Evolutionary conservation across 1,140 invertebrate species (phyloP), one percentile per base, ranked within the genome.

Genomic region (Drosophila carrolli): DNA sequence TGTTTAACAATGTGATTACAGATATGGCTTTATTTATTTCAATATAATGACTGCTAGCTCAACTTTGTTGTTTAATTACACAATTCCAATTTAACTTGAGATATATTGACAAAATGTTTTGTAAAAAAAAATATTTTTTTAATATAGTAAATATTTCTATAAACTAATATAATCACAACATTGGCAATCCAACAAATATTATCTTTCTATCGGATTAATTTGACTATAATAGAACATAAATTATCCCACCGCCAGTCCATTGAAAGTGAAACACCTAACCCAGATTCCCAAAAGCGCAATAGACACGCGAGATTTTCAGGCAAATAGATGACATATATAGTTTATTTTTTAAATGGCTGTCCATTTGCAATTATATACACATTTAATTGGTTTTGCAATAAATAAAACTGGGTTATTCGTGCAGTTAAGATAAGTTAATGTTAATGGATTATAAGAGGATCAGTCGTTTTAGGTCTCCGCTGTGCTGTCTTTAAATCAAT

Each of bases 311-410:
- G 47, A 75, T 75, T 75, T 66, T 47, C 60, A 51, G 27, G 32
- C 58, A 51, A 35, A 51, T 48, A 27, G 73, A 75, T 75, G 73
- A 75, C 72, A 75, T 65, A 75, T 35, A 75, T 66, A 66, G 70
- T 70, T 71, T 71, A 71, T 66, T 68, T 56, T 68, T 47, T 70
- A 41, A 71, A 75, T 63, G 14, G 11, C 14, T 56, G 41, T 37
- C 72, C 38, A 73, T 63, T 75, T 54, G 59, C 72, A 66, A 66
- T 66, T 75, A 75, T 65, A 58, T 75, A 71, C 37, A 32, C 23
- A 70, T 71, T 71, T 10, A 58, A 54, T 19, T 19, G 38, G 29
- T 27, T 75, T 51, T 37, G 72, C 73, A 75, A 75, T 75, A 75
- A 66, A 75, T 75, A 23, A 75, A 75, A 75, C 72, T 75, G 60